A percentile compares a stretch with the other conserved stretches of the same genome.
These are phyloP conservation scores for Microcebus ravelobensis DNA, from an alignment of 2,113 vertebrate species.

Conservation along the genomic window DNA sequence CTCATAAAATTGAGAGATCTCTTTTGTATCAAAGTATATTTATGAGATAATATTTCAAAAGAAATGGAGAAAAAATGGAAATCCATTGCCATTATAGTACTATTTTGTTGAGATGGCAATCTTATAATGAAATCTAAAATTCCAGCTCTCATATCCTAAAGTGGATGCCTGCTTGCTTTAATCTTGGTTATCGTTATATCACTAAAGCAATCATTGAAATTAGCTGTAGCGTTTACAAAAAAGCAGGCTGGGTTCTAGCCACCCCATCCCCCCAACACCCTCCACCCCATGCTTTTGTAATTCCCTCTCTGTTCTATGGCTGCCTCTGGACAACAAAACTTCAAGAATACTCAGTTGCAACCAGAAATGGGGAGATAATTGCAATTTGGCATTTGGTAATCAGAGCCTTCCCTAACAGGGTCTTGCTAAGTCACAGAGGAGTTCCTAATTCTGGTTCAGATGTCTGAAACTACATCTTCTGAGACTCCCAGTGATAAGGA, in stretches of 20 bases:
- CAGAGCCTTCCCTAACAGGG: not conserved
- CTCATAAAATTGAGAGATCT: conserved; percentile 69
- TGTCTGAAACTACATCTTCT: not conserved
- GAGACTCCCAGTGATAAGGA: not conserved
- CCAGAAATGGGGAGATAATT: not conserved
- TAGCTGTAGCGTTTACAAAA: conserved; percentile 63
- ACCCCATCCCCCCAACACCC: too few relatives aligned
- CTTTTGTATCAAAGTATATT: conserved; percentile 75
- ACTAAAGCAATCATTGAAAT: conserved; percentile 66
- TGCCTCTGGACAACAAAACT: not conserved
- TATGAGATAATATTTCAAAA: conserved; percentile 77
- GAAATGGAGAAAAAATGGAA: conserved; percentile 76
- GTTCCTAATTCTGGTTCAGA: not conserved
- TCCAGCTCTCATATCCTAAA: conserved; percentile 70
- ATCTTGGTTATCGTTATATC: conserved; percentile 68
- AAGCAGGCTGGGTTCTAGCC: not conserved
- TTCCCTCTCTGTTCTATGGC: not conserved
- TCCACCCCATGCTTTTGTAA: not conserved
- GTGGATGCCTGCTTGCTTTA: conserved; percentile 65
- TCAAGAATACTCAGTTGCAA: not conserved
- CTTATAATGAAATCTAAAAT: conserved; percentile 79
- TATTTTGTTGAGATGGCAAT: conserved; percentile 76
- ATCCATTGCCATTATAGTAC: conserved; percentile 69
- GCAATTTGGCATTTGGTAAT: not conserved
- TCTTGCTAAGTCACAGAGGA: not conserved